Conservation (phyloP, 2,797 vertebrate genomes). For the Malurus leucopterus region DNA sequence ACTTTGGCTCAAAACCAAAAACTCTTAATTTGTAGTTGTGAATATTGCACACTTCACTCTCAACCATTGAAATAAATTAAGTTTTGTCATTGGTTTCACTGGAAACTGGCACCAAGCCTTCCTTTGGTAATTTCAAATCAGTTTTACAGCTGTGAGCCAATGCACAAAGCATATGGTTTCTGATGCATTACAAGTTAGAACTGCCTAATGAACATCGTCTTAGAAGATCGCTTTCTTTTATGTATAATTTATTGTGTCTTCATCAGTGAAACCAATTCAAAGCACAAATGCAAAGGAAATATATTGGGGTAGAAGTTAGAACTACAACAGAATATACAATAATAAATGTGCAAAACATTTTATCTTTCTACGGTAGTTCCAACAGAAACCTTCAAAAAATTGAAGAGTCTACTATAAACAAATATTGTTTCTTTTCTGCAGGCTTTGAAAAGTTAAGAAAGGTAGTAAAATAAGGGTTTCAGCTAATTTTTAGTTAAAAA, state of each 20-base stretch:
- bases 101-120: background rate
- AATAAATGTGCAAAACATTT: conserved; percentile 5
- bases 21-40: background rate
- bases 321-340: conserved; percentile 34
- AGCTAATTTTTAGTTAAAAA: background rate
- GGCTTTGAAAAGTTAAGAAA: background rate
- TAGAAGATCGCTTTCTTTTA: conserved; percentile 23
- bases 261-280: conserved; percentile 27
- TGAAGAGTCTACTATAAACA: background rate
- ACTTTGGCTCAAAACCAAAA: background rate
- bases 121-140: conserved; percentile 21
- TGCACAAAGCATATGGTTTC: conserved; percentile 32
- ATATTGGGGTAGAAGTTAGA: conserved; percentile 17
- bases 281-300: conserved; percentile 32
- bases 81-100: conserved; percentile 23
- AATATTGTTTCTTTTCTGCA: background rate
- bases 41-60: background rate
- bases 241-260: conserved; percentile 45
- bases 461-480: background rate
- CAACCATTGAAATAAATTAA: conserved; percentile 2
- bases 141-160: conserved; percentile 30
- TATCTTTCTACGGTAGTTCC: conserved; percentile 15
- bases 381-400: background rate
- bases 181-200: conserved; percentile 15
- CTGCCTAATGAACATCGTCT: conserved; percentile 2